A percentile compares a stretch with the other conserved stretches of the same genome.
Conservation (phyloP, 2,797 vertebrate species). For the Eulemur mongoz region DNA sequence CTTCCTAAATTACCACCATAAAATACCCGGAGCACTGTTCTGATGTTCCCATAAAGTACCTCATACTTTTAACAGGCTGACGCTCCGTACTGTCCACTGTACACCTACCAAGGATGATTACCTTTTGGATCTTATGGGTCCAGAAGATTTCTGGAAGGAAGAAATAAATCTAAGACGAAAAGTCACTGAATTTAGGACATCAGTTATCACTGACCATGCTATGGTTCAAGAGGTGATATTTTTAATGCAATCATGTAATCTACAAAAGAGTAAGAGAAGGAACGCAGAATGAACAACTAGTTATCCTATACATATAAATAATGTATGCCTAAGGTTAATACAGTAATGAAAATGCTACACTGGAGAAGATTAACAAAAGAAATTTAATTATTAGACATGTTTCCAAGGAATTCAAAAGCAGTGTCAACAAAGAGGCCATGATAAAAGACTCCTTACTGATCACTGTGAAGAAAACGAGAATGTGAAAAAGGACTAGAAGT, state of each 20-base stretch:
- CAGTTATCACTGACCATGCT: background rate
- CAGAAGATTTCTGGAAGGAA: conserved; percentile 11
- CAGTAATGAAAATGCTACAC: background rate
- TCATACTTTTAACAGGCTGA: conserved; percentile 26
- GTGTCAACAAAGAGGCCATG: background rate
- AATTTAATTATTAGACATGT: conserved; percentile 19
- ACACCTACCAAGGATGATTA: background rate
- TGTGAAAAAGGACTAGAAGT: background rate
- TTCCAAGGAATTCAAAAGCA: conserved; percentile 47
- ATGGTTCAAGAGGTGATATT: background rate
- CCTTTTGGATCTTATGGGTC: background rate
- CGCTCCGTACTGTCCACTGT: background rate
- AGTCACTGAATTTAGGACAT: background rate
- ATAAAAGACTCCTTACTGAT: conserved; percentile 28
- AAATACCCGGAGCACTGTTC: background rate
- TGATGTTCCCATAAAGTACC: background rate
- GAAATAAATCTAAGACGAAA: conserved; percentile 33
- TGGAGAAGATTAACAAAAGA: background rate
- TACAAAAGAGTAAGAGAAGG: background rate
- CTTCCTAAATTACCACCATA: conserved; percentile 15
- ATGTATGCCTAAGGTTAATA: background rate
- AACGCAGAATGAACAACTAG: conserved; percentile 27
- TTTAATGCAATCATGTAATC: background rate
- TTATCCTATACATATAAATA: background rate
- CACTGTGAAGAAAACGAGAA: background rate